Evolutionary conservation across 2,113 vertebrate species (phyloP).

Genomic region (Anhinga anhinga): DNA sequence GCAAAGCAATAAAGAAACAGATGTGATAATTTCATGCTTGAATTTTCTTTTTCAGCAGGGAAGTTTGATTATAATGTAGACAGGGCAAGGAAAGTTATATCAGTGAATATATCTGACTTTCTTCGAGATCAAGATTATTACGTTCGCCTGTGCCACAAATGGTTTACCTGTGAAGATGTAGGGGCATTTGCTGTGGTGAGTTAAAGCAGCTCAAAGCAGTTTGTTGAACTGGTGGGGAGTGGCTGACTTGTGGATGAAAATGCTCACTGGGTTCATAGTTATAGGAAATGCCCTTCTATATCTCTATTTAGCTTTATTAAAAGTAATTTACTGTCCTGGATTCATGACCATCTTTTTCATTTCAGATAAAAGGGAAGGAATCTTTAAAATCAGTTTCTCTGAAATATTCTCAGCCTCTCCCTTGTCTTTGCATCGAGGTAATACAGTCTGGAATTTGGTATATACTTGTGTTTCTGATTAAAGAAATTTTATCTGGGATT

Average conservation of each 20-base stretch:
- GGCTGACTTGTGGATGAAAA: not conserved
- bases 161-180: slow-evolving; percentile 77
- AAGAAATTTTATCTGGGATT: not conserved
- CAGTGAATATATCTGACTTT: slow-evolving; percentile 73
- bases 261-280: not conserved
- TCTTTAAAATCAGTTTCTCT: slow-evolving; percentile 67
- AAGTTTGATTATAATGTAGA: slow-evolving; percentile 76
- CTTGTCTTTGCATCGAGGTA: slow-evolving; percentile 92
- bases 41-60: slow-evolving; percentile 69
- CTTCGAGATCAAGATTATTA: slow-evolving; percentile 74
- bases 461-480: not conserved
- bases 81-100: slow-evolving; percentile 70
- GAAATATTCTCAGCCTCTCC: slow-evolving; percentile 74
- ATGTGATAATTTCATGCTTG: not conserved
- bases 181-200: slow-evolving; percentile 75
- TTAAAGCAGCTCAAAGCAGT: not conserved
- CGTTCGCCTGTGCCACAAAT: slow-evolving; percentile 81
- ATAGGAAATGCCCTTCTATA: not conserved
- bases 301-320: not conserved
- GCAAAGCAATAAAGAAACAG: not conserved
- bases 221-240: not conserved
- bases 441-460: not conserved
- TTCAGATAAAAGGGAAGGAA: slow-evolving; percentile 82
- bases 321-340: not conserved
- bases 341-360: slow-evolving; percentile 19